Base-by-base conservation (phyloP, 2,797 vertebrate species). In the Mastacembelus armatus region DNA sequence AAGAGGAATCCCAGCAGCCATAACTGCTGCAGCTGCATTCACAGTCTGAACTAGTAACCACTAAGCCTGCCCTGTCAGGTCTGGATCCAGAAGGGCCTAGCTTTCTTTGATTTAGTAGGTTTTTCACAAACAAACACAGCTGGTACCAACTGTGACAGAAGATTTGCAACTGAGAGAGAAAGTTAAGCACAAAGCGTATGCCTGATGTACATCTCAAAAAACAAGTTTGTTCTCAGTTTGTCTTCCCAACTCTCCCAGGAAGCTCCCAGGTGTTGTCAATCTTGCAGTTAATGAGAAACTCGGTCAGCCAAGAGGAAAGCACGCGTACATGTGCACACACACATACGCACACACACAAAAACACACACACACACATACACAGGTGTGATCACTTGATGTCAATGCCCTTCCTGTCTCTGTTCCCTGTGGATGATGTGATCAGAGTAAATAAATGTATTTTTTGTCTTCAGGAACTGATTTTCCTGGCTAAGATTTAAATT, bases 341-440 rank as follows among this genome's bases (percentile, higher is more conserved):
- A 29, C 24, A 19, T 24, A 24, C 18, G 22, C 19, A 39, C n/a
- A 16, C 10, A 3, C 42, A 36, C 30, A 19, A 11, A 9, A 33
- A 6, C 18, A 22, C 21, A 39, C 11, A n/a, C 11, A 4, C 42
- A 15, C 49, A 36, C 40, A 11, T 18, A 52, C 36, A 15, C 57
- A 47, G 47, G 27, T 80, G 81, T 32, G 49, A 71, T 57, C 61
- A 65, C 49, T 73, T 56, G 24, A 21, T 49, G 22, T 66, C 63
- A 74, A 62, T 56, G 60, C 2, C n/a, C 22, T 6, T 21, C 62
- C 48, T 54, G 26, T 15, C 36, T 27, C 47, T 45, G 29, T 61
- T 16, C 8, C 27, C 65, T 29, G 14, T 29, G 59, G 57, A 35
- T 16, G 18, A 44, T 45, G 22, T 10, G 35, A 58, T 69, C 43